Conservation (phyloP, 2,797 vertebrate genomes). For the Phrynocephalus forsythii region DNA sequence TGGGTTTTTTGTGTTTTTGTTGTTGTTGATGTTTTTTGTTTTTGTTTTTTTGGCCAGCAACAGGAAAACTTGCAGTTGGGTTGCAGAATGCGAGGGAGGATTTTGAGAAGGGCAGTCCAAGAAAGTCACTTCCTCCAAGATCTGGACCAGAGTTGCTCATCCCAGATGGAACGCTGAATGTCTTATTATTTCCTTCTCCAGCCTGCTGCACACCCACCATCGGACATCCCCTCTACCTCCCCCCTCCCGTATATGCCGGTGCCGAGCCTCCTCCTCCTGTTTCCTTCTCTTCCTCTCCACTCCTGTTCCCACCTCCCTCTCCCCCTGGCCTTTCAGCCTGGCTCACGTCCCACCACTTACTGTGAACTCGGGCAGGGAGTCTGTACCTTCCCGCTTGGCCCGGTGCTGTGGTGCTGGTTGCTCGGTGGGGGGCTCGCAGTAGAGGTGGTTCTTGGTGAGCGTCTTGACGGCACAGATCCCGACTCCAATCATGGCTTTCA, state of each 20-base stretch:
- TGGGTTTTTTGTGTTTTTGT: too few relatives aligned
- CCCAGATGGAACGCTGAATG: background rate
- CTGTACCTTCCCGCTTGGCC: constrained; percentile 85
- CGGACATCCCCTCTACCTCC: background rate
- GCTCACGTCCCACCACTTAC: constrained; percentile 75
- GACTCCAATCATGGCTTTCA: constrained; percentile 92
- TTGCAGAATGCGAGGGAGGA: too few relatives aligned
- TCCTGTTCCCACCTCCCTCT: background rate
- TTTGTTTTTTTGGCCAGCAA: too few relatives aligned
- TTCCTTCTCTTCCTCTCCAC: background rate
- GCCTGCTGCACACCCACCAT: too few relatives aligned
- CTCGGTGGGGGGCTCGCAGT: constrained; percentile 92
- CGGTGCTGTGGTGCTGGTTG: constrained; percentile 84
- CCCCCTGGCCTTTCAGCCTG: background rate
- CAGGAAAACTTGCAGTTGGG: too few relatives aligned
- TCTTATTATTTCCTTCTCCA: too few relatives aligned
- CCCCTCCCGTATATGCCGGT: too few relatives aligned
- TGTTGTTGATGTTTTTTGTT: too few relatives aligned
- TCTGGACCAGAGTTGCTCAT: background rate
- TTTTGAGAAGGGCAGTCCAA: background rate
- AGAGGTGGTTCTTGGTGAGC: constrained; percentile 92
- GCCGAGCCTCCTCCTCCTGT: too few relatives aligned
- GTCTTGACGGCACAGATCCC: constrained; percentile 94
- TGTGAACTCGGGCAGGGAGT: constrained; percentile 91
- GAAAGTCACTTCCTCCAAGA: background rate